Evolutionary conservation across 2,888 invertebrate genomes (phyloP), one percentile per base, ranked within the genome.

Genomic region (Andrena camellia): DNA sequence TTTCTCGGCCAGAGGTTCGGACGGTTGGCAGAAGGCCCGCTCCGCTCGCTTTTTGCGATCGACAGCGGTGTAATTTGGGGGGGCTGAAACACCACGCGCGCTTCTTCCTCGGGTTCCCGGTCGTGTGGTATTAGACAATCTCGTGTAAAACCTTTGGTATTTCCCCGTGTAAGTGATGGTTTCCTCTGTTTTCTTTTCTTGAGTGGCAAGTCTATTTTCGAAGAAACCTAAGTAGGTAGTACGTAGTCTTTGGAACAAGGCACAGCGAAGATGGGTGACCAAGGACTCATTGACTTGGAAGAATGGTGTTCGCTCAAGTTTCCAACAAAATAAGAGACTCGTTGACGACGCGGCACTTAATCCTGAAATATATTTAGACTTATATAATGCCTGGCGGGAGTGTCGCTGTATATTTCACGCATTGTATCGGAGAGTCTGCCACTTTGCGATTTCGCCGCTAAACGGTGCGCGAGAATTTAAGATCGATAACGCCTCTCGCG

Each of bases 11-110:
- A 66, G 42, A 81, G 52, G 48, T 60, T 42, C 42, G 6, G 23
- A 1, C 23, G 7, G 26, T 64, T 81, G 82, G 74, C 82, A 81
- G 8, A 1, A 2, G 64, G 81, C 74, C 74, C 57, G 52, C 23
- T 7, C n/a, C 35, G 17, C 13, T 48, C 20, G 3, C 20, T 52
- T 23, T 35, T 31, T 10, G 20, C 66, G 29, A 80, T 80, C 60
- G 80, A 81, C 80, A 26, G 17, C 23, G 29, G 35, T 17, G 64
- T 68, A 67, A 81, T 68, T 72, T 72, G 4, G 42, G 13, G 42
- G 13, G 42, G 42, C 42, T 42, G 42, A 42, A 42, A 42, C 4
- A 17, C 42, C 42, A 17, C 42, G 42, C 42, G 42, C 17, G 42
- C 17, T 42, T 13, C 13, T 42, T 42, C 42, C 42, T 42, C 42